Percentiles rank a stretch among this genome's conserved stretches.
These are phyloP conservation scores for Branchinecta sandiegonensis DNA, from an alignment of 2,888 invertebrate species.

Conservation along the genomic window DNA sequence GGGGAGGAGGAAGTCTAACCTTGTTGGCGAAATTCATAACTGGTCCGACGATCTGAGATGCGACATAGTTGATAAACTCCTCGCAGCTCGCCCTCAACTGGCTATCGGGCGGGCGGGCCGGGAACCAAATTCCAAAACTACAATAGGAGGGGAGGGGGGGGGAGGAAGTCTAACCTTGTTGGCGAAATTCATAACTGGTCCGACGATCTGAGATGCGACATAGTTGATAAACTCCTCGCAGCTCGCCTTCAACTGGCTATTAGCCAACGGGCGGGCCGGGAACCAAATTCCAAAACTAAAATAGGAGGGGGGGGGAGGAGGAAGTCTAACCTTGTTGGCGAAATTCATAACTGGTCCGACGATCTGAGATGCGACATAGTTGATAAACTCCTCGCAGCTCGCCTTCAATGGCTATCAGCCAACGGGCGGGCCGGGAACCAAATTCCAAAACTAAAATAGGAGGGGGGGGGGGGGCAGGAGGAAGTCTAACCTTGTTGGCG, in stretches of 20 bases:
- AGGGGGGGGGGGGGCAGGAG: too few species aligned
- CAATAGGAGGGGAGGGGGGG: too few species aligned
- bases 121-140: too few species aligned
- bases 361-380: constrained; percentile 55
- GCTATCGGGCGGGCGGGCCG: constrained; percentile 53
- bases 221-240: constrained; percentile 78
- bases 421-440: constrained; percentile 50
- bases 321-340: constrained; percentile 50
- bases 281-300: too few species aligned
- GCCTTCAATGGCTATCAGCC: constrained; percentile 82
- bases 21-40: constrained; percentile 56
- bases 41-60: constrained; percentile 57
- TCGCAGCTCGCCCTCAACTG: constrained; percentile 82
- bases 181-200: constrained; percentile 55
- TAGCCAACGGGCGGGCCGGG: constrained; percentile 66
- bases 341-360: constrained; percentile 58
- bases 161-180: constrained; percentile 50
- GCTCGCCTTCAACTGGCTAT: constrained; percentile 70
- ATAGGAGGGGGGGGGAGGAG: too few species aligned
- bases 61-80: constrained; percentile 63
- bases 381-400: constrained; percentile 76
- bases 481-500: constrained; percentile 50
- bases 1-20: constrained; percentile 39
- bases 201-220: constrained; percentile 56
- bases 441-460: too few species aligned